phyloP scores from a whole-genome alignment of 2,888 invertebrate genomes.

The Lochmaea capreae region DNA sequence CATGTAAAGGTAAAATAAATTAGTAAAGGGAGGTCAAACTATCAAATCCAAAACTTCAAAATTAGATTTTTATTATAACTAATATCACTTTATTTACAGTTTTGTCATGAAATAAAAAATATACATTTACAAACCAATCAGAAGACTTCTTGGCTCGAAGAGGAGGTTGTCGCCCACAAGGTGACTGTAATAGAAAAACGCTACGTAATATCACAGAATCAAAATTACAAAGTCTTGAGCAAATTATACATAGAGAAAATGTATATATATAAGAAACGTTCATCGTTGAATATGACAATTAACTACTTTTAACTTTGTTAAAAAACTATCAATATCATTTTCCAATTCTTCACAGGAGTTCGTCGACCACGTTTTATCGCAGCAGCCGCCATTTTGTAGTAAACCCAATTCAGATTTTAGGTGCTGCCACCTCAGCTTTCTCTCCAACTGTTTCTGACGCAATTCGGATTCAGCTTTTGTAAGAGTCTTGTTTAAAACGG shows the following conservation, averaged over 20 bases:
- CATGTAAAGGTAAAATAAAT: slow-evolving; percentile 60
- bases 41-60: slow-evolving; percentile 42
- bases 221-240: slow-evolving; percentile 49
- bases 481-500: slow-evolving; percentile 73
- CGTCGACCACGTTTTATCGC: slow-evolving; percentile 50
- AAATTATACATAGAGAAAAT: slow-evolving; percentile 34
- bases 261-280: slow-evolving; percentile 43
- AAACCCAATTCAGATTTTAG: slow-evolving; percentile 52
- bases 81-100: slow-evolving; percentile 50
- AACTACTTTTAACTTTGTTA: slow-evolving; percentile 73
- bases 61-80: slow-evolving; percentile 50
- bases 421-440: slow-evolving; percentile 70
- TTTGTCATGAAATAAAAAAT: slow-evolving; percentile 46
- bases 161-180: slow-evolving; percentile 51
- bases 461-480: slow-evolving; percentile 72
- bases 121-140: slow-evolving; percentile 62
- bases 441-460: slow-evolving; percentile 72
- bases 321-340: slow-evolving; percentile 73
- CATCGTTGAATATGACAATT: slow-evolving; percentile 66
- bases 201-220: slow-evolving; percentile 63
- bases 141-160: slow-evolving; percentile 50
- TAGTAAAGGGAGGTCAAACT: slow-evolving; percentile 52
- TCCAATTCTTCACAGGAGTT: slow-evolving; percentile 69
- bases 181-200: slow-evolving; percentile 65
- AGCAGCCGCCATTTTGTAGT: slow-evolving; percentile 35